A percentile compares a stretch with the other conserved stretches of the same genome.
Conservation (phyloP, 2,113 vertebrate species). For the Myrmecobius fasciatus region DNA sequence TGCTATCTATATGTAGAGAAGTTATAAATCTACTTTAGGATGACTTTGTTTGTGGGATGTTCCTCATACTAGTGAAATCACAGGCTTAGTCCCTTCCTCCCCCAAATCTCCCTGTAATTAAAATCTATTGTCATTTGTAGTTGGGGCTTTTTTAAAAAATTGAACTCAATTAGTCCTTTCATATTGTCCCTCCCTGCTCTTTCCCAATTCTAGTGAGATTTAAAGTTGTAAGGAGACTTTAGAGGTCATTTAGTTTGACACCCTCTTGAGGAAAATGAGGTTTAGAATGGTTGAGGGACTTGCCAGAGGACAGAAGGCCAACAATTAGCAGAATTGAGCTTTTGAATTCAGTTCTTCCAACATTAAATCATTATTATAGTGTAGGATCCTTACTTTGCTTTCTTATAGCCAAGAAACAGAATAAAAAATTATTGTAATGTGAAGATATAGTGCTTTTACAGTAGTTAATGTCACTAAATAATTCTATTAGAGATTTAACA, state of each 20-base stretch:
- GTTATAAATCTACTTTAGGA: neutral
- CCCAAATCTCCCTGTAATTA: neutral
- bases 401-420: neutral
- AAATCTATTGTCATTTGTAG: neutral
- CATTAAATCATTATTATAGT: neutral
- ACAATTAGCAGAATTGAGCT: neutral
- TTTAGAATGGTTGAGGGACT: neutral
- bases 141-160: neutral
- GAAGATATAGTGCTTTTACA: neutral
- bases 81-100: neutral
- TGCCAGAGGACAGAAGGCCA: neutral
- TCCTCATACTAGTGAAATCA: neutral
- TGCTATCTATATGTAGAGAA: neutral
- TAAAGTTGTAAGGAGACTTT: neutral
- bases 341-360: neutral
- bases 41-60: neutral
- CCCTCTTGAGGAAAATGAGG: neutral
- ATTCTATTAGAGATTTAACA: neutral
- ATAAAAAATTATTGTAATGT: neutral
- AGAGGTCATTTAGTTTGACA: neutral
- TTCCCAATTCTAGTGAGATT: neutral
- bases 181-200: neutral
- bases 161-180: neutral
- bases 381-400: neutral
- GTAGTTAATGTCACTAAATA: neutral